Percentiles rank a stretch among this genome's conserved stretches.
phyloP scores from a whole-genome alignment of 92 coral and sea anemone species.

The Plumapathes pennacea region DNA sequence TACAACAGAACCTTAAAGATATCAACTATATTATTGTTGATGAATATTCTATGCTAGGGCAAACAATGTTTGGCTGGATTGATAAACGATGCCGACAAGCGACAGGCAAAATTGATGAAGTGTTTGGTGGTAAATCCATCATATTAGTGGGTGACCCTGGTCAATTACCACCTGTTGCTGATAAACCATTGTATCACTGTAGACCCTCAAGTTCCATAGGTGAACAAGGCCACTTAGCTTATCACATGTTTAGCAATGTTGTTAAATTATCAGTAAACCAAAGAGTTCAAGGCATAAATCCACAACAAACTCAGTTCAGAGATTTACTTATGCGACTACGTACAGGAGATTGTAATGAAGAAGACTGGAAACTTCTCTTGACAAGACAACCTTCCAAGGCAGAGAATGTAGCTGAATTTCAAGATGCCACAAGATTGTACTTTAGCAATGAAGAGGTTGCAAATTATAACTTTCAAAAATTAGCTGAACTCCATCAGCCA shows the following conservation, averaged over 20 bases:
- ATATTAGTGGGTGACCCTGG: constrained; percentile 48
- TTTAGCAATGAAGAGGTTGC: constrained; percentile 36
- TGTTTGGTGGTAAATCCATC: constrained; percentile 53
- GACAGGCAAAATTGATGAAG: constrained; percentile 27
- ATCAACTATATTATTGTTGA: constrained; percentile 30
- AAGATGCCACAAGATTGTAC: constrained; percentile 31
- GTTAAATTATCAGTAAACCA: constrained; percentile 38
- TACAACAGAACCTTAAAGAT: constrained; percentile 28
- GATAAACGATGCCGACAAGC: constrained; percentile 50
- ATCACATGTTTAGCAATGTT: constrained; percentile 40
- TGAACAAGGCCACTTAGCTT: constrained; percentile 46
- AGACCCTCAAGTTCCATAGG: constrained; percentile 24
- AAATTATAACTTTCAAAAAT: constrained; percentile 24
- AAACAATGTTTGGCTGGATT: constrained; percentile 53
- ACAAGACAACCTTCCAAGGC: constrained; percentile 28
- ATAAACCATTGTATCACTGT: constrained; percentile 38
- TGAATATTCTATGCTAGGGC: constrained; percentile 54
- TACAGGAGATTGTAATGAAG: constrained; percentile 35
- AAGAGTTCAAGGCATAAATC: constrained; percentile 36
- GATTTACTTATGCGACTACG: constrained; percentile 28
- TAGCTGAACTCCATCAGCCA: constrained; percentile 30
- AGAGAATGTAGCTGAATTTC: constrained; percentile 30
- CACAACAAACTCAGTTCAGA: constrained; percentile 39
- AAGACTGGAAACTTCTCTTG: constrained; percentile 42
- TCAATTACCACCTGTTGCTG: constrained; percentile 46